These are phyloP conservation scores for Parotocinclus haroldoi DNA, from an alignment of 2,797 vertebrate species.

Conservation along the genomic window DNA sequence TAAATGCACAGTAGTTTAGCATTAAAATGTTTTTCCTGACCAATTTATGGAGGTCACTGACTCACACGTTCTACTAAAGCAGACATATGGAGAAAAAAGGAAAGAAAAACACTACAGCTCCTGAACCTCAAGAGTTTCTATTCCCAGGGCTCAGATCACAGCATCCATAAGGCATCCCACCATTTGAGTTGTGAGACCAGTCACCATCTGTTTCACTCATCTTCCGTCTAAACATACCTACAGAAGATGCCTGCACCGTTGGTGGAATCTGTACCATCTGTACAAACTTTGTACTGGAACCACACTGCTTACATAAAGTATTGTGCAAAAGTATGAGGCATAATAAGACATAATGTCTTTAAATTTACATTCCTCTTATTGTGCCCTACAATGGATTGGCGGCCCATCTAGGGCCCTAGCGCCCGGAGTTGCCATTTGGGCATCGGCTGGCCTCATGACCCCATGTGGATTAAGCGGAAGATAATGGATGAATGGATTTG, in stretches of 20 bases:
- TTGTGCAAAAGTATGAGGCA: not conserved
- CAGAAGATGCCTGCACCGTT: not conserved
- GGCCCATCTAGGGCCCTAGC: no score
- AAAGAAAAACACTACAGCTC: slow-evolving; percentile 25
- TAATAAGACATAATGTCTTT: no score
- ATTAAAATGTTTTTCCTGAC: slow-evolving; percentile 13
- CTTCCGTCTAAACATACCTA: slow-evolving; percentile 18
- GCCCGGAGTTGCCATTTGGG: no score
- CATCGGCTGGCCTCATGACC: no score
- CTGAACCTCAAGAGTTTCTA: slow-evolving; percentile 12
- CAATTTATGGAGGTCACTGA: slow-evolving; percentile 8
- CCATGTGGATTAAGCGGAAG: no score
- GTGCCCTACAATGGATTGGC: no score
- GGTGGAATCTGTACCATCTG: slow-evolving; percentile 6
- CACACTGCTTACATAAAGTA: not conserved
- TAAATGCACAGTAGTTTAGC: slow-evolving; percentile 4
- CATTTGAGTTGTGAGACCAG: slow-evolving; percentile 52
- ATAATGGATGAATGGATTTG: no score
- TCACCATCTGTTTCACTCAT: slow-evolving; percentile 48
- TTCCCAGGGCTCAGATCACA: slow-evolving; percentile 24
- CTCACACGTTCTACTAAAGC: slow-evolving; percentile 7
- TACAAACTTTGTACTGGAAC: not conserved
- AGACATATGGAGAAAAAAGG: slow-evolving; percentile 16
- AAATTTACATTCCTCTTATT: no score
- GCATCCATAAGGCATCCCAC: slow-evolving; percentile 30